Base-by-base conservation (phyloP, 2,888 invertebrate genomes). In the Drosophila kanekoi region DNA sequence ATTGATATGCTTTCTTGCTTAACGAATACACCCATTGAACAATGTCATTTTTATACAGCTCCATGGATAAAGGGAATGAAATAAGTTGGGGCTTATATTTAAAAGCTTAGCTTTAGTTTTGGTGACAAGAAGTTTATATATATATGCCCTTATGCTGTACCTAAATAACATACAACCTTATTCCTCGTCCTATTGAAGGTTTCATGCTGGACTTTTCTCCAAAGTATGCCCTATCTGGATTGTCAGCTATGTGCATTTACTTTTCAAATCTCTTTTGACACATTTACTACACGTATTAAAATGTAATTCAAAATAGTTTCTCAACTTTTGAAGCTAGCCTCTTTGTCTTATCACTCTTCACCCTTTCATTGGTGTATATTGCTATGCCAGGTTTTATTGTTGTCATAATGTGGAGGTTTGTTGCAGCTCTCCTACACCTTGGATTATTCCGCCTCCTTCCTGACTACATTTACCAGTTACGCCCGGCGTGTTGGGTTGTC, bases 331-430 rank as follows among this genome's bases (percentile, higher is more conserved):
- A 14, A 9, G 10, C 59, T 9, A 8, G 35, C 57, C 72, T 69
- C 45, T 48, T 49, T 13, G 32, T 41, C 41, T 65, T 51, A 45
- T 44, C 45, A 48, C 45, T 57, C 59, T 20, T 11, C 28, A 37
- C 14, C 20, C 48, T 59, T 45, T 58, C 40, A 32, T 58, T 58
- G 70, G 60, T 70, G 62, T 56, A 43, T 59, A 68, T 76, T 76
- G 61, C 69, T 45, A 28, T 61, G 64, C 63, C 47, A 49, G 72
- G 70, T 62, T 78, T 80, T 83, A 83, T 81, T 79, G 72, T 81
- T 79, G 77, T 74, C 79, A 84, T 81, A 77, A 79, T 84, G 74
- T 72, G 81, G 71, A 74, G 65, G 74, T 74, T 72, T 77, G 59
- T 72, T 84, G 79, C 68, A 71, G 49, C 45, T 66, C 49, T 20